Conservation (phyloP, 1,140 invertebrate species). For the Eueides isabella region DNA sequence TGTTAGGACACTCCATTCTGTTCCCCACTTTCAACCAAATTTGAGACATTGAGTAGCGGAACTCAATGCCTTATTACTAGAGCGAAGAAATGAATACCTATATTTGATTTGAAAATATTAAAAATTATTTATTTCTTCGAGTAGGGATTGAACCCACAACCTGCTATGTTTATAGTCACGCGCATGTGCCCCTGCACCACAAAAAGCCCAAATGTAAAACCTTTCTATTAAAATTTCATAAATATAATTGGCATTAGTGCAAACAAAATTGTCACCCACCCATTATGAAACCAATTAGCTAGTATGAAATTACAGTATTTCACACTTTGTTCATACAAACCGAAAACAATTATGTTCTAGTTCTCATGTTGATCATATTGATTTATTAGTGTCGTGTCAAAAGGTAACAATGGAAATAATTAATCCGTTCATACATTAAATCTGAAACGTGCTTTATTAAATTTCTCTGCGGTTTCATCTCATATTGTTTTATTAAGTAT, state of each 20-base stretch:
- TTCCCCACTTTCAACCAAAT: no score
- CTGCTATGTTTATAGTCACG: no score
- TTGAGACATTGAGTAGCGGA: no score
- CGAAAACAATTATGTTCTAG: background rate
- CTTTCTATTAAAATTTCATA: background rate
- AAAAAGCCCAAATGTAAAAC: no score
- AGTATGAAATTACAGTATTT: slow-evolving; percentile 1
- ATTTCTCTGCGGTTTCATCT: background rate
- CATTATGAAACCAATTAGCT: background rate
- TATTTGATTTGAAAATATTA: no score
- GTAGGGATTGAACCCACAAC: no score
- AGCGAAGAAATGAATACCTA: no score
- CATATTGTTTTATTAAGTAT: no score
- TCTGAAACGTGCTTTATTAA: background rate
- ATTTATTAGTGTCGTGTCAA: background rate
- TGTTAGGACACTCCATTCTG: no score
- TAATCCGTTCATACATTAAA: background rate
- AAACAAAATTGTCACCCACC: background rate
- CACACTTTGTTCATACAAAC: slow-evolving; percentile 6
- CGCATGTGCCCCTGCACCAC: no score
- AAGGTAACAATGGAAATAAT: background rate
- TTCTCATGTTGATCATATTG: background rate
- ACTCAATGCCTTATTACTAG: no score
- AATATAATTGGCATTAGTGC: background rate
- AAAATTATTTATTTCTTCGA: no score